These are phyloP conservation scores for Hypomecis punctinalis DNA, from an alignment of 2,888 invertebrate genomes.

Conservation along the genomic window DNA sequence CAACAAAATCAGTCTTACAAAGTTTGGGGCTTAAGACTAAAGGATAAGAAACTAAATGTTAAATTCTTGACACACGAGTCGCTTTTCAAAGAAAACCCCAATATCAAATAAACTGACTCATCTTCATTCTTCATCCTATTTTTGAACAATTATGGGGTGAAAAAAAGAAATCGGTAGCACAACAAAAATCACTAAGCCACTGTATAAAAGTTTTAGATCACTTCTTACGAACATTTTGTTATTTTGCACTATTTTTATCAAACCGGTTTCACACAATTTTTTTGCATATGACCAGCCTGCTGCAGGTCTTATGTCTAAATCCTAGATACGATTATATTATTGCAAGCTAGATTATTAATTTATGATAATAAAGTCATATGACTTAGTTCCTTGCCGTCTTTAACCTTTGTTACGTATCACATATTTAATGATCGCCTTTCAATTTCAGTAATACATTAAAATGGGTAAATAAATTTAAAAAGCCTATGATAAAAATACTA, in stretches of 20 bases:
- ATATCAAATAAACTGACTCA: too few relatives aligned
- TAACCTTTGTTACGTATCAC: background rate
- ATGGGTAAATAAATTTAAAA: too few relatives aligned
- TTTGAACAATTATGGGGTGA: too few relatives aligned
- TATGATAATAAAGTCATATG: slow-evolving; percentile 18
- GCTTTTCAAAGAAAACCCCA: too few relatives aligned
- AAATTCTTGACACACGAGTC: too few relatives aligned
- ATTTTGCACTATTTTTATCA: background rate
- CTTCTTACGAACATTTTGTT: slow-evolving; percentile 7
- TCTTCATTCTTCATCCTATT: too few relatives aligned
- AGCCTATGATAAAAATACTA: too few relatives aligned
- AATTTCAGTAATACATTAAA: background rate
- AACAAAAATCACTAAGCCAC: background rate
- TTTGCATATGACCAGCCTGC: slow-evolving; percentile 1
- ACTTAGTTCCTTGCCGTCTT: slow-evolving; percentile 1
- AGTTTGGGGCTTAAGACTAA: too few relatives aligned
- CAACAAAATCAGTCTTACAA: too few relatives aligned
- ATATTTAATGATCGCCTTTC: background rate
- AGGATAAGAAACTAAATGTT: too few relatives aligned
- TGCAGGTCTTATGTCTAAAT: slow-evolving; percentile 3
- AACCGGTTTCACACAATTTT: background rate
- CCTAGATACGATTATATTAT: background rate
- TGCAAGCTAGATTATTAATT: background rate
- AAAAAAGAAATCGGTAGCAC: too few relatives aligned
- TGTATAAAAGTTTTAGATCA: background rate